Evolutionary conservation across 2,797 vertebrate species (phyloP).

Genomic region (Cercopithecus petaurista): DNA sequence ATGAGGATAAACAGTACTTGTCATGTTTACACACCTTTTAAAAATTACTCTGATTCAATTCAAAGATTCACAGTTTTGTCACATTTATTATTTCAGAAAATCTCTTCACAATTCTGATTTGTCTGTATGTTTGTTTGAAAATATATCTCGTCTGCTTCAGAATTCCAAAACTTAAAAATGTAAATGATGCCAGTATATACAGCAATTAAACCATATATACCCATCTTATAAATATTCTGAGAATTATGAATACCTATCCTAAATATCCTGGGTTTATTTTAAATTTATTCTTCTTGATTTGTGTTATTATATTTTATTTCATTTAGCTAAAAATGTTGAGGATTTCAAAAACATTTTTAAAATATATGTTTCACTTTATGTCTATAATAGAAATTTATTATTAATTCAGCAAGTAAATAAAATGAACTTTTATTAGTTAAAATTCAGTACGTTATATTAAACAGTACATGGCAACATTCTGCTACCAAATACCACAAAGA

Average conservation of each 20-base stretch:
- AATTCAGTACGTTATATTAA: not conserved
- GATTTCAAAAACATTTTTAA: not conserved
- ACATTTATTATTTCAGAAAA: not conserved
- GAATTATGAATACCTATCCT: not conserved
- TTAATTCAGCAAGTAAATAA: not conserved
- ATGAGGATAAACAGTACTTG: not conserved
- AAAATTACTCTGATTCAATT: not conserved
- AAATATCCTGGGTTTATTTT: conserved; percentile 25
- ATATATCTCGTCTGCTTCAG: not conserved
- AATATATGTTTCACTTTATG: not conserved
- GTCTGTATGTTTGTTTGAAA: not conserved
- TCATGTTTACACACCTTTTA: not conserved
- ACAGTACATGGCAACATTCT: not conserved
- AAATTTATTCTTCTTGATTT: not conserved
- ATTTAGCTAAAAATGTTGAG: not conserved
- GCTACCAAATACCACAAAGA: not conserved
- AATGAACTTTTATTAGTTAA: not conserved
- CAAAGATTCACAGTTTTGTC: not conserved
- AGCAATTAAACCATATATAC: not conserved
- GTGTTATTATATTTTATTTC: not conserved
- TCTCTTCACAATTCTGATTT: not conserved
- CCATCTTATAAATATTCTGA: not conserved
- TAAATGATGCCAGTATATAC: not conserved
- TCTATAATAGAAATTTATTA: not conserved
- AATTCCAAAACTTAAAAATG: not conserved